Conservation (phyloP, 2,113 vertebrate species). For the Marmota monax region DNA sequence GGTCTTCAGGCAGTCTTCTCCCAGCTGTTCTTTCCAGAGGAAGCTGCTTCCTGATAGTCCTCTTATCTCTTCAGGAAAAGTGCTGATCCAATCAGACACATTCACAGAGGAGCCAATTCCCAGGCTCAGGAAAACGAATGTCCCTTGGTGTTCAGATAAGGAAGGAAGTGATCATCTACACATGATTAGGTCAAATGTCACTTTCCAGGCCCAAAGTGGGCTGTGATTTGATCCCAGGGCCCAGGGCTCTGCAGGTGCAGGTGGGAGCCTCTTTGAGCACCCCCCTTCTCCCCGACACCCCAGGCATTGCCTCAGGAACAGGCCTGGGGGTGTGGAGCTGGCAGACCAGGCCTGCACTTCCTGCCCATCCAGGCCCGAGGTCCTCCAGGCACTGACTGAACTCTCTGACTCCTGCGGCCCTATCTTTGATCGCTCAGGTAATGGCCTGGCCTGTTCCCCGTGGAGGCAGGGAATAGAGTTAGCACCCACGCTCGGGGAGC, state of each 20-base stretch:
- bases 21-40: background rate
- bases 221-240: slow-evolving; percentile 51
- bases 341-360: background rate
- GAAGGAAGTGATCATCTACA: slow-evolving; percentile 77
- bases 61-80: slow-evolving; percentile 75
- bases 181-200: slow-evolving; percentile 60
- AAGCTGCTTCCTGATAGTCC: slow-evolving; percentile 56
- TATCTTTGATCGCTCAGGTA: slow-evolving; percentile 87
- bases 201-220: background rate
- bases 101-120: slow-evolving; percentile 79
- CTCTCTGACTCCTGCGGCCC: slow-evolving; percentile 49
- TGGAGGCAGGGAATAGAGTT: slow-evolving; percentile 90
- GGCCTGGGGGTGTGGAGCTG: background rate
- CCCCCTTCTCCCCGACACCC: background rate
- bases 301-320: background rate
- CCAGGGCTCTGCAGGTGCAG: slow-evolving; percentile 31
- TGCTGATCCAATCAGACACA: slow-evolving; percentile 75
- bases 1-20: background rate
- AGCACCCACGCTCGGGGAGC: slow-evolving; percentile 92
- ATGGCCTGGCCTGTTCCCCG: slow-evolving; percentile 84
- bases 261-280: background rate
- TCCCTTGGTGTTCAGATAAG: slow-evolving; percentile 76
- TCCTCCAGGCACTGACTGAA: background rate
- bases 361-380: background rate
- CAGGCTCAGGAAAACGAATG: slow-evolving; percentile 73